Conservation (phyloP, 2,888 invertebrate species). For the Platycnemis pennipes region DNA sequence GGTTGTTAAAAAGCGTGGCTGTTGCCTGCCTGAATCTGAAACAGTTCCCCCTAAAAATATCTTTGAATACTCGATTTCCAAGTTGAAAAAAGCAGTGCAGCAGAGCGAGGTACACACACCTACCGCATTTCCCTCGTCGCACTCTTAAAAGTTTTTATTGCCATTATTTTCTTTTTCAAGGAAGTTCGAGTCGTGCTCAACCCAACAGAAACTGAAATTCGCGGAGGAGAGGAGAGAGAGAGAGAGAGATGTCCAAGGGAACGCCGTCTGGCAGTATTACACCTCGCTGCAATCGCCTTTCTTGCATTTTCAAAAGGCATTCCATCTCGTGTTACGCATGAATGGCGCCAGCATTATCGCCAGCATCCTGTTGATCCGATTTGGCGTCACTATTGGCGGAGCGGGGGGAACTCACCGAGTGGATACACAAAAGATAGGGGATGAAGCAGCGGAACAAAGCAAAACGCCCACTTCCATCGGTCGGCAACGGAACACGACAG, state of each 20-base stretch:
- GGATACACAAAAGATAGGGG: neutral
- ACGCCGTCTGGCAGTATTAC: neutral
- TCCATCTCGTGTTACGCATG: conserved; percentile 1
- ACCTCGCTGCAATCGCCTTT: neutral
- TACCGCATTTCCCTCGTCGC: neutral
- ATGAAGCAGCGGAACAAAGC: neutral
- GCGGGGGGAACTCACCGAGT: neutral
- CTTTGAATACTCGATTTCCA: neutral
- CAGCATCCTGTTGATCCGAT: neutral
- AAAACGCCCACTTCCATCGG: neutral
- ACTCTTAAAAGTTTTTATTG: neutral
- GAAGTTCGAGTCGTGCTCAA: neutral
- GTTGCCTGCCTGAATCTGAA: neutral
- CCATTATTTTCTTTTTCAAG: neutral
- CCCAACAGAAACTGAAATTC: neutral
- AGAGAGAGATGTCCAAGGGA: neutral
- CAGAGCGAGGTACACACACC: too few species aligned
- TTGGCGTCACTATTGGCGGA: neutral
- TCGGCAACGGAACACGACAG: neutral
- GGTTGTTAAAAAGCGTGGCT: too few species aligned
- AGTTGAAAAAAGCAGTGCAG: neutral
- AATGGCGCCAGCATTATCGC: neutral
- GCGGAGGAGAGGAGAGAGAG: neutral
- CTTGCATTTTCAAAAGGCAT: neutral
- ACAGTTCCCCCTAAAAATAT: neutral